These are phyloP conservation scores for Fregata magnificens DNA, from an alignment of 2,113 vertebrate species.

Conservation along the genomic window DNA sequence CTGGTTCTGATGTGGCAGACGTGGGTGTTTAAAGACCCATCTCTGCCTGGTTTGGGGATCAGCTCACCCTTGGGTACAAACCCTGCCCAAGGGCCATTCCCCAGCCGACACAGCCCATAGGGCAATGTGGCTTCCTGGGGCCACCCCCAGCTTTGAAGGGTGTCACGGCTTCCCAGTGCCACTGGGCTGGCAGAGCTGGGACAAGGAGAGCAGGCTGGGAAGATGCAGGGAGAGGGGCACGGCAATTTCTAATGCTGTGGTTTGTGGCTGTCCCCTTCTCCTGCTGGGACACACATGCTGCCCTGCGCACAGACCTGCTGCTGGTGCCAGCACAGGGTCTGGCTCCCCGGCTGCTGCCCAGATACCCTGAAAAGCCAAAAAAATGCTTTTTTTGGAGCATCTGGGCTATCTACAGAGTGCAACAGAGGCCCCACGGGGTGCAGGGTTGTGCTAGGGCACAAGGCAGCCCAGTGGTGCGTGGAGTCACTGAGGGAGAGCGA, in stretches of 20 bases:
- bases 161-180: neutral
- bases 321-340: neutral
- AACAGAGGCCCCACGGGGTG: rapidly evolving
- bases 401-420: neutral
- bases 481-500: neutral
- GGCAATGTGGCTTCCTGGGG: neutral
- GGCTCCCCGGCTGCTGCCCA: neutral
- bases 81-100: neutral
- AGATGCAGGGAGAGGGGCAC: rapidly evolving
- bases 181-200: neutral
- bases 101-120: neutral
- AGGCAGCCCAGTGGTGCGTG: neutral
- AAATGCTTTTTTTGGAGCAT: neutral
- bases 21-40: neutral
- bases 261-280: neutral
- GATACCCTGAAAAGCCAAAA: neutral
- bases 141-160: neutral
- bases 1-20: neutral
- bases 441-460: neutral
- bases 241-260: neutral
- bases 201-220: neutral
- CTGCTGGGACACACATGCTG: neutral
- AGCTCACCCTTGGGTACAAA: neutral
- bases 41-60: rapidly evolving
- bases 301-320: neutral